phyloP scores from a whole-genome alignment of 2,888 invertebrate species.

The Drosophila histrio region DNA sequence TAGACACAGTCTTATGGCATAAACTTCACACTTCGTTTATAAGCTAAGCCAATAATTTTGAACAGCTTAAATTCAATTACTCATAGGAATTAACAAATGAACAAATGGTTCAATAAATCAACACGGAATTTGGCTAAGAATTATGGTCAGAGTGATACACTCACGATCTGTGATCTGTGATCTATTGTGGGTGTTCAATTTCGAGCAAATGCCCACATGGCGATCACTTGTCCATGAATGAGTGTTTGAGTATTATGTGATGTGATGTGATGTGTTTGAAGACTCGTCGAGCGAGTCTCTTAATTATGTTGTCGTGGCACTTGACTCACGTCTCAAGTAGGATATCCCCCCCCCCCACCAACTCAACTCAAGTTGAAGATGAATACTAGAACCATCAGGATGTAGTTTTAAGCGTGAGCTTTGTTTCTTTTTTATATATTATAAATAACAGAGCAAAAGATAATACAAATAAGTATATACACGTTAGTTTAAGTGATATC shows the following conservation, averaged over 20 bases:
- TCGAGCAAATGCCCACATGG: conserved; percentile 22
- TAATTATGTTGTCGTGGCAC: conserved; percentile 61
- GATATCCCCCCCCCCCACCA: conserved; percentile 59
- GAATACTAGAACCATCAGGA: conserved; percentile 31
- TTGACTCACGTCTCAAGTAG: conserved; percentile 40
- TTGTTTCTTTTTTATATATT: conserved; percentile 11
- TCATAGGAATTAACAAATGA: conserved; percentile 55
- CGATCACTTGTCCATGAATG: conserved; percentile 39
- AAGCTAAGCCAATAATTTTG: conserved; percentile 21
- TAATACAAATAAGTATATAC: conserved; percentile 40
- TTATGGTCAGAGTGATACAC: conserved; percentile 30
- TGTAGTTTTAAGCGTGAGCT: conserved; percentile 24
- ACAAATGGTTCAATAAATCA: conserved; percentile 59
- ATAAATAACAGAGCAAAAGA: conserved; percentile 34
- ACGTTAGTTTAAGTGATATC: conserved; percentile 43
- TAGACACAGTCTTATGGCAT: conserved; percentile 39
- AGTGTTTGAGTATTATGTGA: conserved; percentile 26
- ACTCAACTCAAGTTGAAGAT: conserved; percentile 24
- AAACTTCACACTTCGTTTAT: conserved; percentile 38
- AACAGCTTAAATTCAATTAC: conserved; percentile 56
- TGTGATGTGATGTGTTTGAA: too few species aligned
- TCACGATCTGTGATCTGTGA: conserved; percentile 8
- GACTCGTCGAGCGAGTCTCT: conserved; percentile 32
- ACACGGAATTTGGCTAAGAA: conserved; percentile 40
- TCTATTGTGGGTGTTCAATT: conserved; percentile 39